A percentile compares a stretch with the other conserved stretches of the same genome.
These are phyloP conservation scores for Pteromalus puparum DNA, from an alignment of 1,140 invertebrate species.

Conservation along the genomic window DNA sequence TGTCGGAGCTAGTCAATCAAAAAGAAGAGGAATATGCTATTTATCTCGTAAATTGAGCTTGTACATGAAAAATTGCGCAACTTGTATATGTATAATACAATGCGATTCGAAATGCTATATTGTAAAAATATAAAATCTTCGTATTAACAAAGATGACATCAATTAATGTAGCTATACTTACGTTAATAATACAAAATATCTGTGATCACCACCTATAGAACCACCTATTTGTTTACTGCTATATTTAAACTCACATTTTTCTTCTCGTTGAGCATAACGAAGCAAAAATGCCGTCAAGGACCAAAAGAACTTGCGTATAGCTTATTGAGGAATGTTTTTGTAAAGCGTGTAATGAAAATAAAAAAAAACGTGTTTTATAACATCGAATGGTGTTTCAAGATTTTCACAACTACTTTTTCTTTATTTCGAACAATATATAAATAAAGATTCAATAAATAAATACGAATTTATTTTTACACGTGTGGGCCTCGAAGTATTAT, in stretches of 20 bases:
- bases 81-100: constrained; percentile 38
- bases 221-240: neutral
- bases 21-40: neutral
- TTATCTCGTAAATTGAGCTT: neutral
- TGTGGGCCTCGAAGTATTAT: neutral
- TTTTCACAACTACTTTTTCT: neutral
- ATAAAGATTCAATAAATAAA: neutral
- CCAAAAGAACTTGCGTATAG: neutral
- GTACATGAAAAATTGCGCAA: constrained; percentile 17
- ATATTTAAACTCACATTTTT: neutral
- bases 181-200: constrained; percentile 41
- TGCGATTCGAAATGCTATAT: neutral
- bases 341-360: constrained; percentile 6
- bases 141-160: neutral
- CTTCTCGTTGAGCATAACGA: neutral
- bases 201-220: constrained; percentile 42
- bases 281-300: neutral
- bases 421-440: neutral
- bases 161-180: constrained; percentile 16
- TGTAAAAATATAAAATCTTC: constrained; percentile 8
- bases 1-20: constrained; percentile 8
- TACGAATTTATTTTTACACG: constrained; percentile 26
- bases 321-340: neutral
- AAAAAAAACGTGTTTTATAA: constrained; percentile 8
- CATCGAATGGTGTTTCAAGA: constrained; percentile 1